phyloP scores from a whole-genome alignment of 2,113 vertebrate genomes.

The Hemichromis elongatus region DNA sequence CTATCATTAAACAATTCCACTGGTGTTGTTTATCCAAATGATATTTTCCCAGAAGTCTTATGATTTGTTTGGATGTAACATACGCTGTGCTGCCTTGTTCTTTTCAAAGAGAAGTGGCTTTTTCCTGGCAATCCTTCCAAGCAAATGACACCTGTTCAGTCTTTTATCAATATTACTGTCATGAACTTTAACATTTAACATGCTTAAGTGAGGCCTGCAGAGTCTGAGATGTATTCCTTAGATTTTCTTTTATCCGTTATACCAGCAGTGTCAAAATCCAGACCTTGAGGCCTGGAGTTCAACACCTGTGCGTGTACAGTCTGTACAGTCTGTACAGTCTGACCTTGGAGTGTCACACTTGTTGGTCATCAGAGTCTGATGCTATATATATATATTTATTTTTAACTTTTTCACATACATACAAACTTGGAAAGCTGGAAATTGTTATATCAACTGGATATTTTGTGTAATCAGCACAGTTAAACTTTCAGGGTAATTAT shows the following conservation, averaged over 20 bases:
- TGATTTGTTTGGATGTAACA: not conserved
- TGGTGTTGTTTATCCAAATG: not conserved
- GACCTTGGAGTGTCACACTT: not conserved
- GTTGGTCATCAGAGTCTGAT: not conserved
- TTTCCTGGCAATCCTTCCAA: not conserved
- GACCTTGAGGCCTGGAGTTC: too few species aligned
- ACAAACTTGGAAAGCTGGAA: too few species aligned
- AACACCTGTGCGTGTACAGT: too few species aligned
- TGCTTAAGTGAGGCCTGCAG: not conserved
- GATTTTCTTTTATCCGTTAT: not conserved
- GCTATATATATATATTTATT: not conserved
- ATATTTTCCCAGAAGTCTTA: not conserved
- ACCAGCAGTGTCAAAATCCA: too few species aligned
- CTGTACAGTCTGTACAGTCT: too few species aligned
- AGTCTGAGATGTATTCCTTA: not conserved
- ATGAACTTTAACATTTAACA: not conserved
- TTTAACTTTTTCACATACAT: too few species aligned
- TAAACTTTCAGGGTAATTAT: too few species aligned
- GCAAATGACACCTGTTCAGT: not conserved
- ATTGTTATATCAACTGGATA: too few species aligned
- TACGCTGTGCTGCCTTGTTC: not conserved
- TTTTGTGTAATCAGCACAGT: too few species aligned
- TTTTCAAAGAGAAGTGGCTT: not conserved
- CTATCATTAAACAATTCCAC: not conserved
- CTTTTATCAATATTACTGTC: not conserved